Conservation (phyloP, 1,140 invertebrate species). For the Drosophila navojoa region DNA sequence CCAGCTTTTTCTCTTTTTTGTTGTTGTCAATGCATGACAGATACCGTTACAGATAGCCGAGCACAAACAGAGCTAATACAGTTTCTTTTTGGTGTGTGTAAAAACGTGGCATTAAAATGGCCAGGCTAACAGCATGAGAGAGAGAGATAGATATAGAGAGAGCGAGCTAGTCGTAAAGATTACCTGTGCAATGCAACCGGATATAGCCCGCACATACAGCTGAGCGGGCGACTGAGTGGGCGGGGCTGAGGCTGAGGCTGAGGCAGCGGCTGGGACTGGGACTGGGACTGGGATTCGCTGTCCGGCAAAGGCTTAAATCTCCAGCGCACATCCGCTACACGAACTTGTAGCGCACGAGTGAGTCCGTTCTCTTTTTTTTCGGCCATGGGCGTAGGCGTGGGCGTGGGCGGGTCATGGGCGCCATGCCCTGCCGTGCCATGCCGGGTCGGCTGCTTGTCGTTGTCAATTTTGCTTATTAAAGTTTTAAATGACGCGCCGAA, state of each 20-base stretch:
- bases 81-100: conserved; percentile 37
- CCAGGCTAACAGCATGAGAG: conserved; percentile 38
- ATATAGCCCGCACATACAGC: conserved; percentile 46
- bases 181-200: conserved; percentile 79
- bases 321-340: conserved; percentile 77
- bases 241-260: not conserved
- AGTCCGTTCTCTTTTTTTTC: conserved; percentile 25
- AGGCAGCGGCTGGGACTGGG: not conserved
- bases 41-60: conserved; percentile 39
- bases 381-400: conserved; percentile 17
- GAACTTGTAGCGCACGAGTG: conserved; percentile 77
- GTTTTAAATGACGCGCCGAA: conserved; percentile 79
- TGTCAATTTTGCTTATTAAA: conserved; percentile 81
- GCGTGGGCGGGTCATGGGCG: not conserved
- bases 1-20: conserved; percentile 12
- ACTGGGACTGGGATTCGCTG: conserved; percentile 6
- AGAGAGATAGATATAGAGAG: conserved; percentile 7
- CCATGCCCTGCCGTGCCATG: conserved; percentile 13
- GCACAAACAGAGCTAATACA: conserved; percentile 64
- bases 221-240: conserved; percentile 9
- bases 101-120: conserved; percentile 72
- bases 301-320: conserved; percentile 71
- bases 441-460: conserved; percentile 44
- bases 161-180: conserved; percentile 59
- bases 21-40: conserved; percentile 55